Base-by-base conservation (phyloP, 1,140 invertebrate genomes). In the Eubasilissa regina region DNA sequence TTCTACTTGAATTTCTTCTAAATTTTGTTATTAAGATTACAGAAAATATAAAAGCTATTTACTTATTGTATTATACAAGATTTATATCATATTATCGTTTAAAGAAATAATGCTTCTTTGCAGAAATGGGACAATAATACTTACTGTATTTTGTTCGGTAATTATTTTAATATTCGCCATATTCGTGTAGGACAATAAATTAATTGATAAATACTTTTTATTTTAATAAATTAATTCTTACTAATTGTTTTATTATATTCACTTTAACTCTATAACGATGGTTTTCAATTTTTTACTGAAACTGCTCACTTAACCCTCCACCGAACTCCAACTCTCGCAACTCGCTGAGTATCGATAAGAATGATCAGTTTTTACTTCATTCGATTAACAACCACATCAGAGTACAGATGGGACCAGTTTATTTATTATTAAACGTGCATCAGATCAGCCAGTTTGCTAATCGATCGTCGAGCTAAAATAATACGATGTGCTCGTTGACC, bases 141-240 rank as follows among this genome's bases (percentile, higher is more conserved):
- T 11, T 17, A 13, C 7, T 56, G 19, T 56, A 56, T 56, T 56
- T 56, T 56, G 53, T 56, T 17, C 53, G 15, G 53, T 56, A 17
- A 56, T 56, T 56, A 17, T 56, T 56, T 8, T 56, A 56, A 56
- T 56, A 56, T 56, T 56, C 15, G 53, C 53, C 53, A 56, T 56
- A 56, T 56, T 56, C 15, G 53, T 56, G 53, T 56, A 56, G 53
- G 53, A 56, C 53, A 56, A 56, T 56, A 56, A 56, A 13, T 35
- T 56, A n/a, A 56, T 56, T 56, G 51, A 56, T n/a, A n/a, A 15
- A n/a, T 56, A 56, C 15, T 17, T 56, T 56, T 56, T 55, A 55
- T 55, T 56, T 56, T 35, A 35, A 56, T 17, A 15, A 56, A 19
- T 56, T 17, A 56, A 56, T 17, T 56, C 19, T 56, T 3, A 56